Conservation (phyloP, 2,797 vertebrate genomes). For the Graptemys geographica region DNA sequence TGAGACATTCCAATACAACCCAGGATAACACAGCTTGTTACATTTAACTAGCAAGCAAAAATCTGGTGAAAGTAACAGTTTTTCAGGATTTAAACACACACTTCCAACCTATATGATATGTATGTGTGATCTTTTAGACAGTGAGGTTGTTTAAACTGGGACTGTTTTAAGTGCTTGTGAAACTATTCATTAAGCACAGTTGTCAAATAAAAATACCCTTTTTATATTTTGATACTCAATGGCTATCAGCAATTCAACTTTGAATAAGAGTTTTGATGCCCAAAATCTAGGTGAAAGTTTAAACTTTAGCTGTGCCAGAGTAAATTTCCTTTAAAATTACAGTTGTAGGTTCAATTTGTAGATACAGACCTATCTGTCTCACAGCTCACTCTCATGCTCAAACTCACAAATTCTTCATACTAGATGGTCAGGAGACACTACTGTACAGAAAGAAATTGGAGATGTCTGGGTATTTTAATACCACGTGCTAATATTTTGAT, state of each 20-base stretch:
- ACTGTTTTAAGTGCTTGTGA: not conserved
- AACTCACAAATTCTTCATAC: not conserved
- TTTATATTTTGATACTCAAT: not conserved
- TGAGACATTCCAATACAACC: rapidly evolving
- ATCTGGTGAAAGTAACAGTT: not conserved
- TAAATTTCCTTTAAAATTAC: not conserved
- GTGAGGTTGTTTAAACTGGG: not conserved
- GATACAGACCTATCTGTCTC: rapidly evolving
- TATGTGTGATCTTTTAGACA: not conserved
- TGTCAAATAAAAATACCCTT: not conserved
- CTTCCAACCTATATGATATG: not conserved
- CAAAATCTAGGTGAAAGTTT: not conserved
- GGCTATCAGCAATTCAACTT: not conserved
- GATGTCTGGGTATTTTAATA: not conserved
- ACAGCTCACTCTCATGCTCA: not conserved
- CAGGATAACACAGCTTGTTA: not conserved
- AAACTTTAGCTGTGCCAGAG: not conserved
- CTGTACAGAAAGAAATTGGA: not conserved
- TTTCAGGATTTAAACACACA: not conserved
- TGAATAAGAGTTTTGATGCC: not conserved
- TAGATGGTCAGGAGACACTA: not conserved
- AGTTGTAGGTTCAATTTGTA: not conserved
- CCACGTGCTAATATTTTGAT: not conserved
- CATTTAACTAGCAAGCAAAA: not conserved
- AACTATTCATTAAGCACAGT: not conserved